Evolutionary conservation across 2,888 invertebrate genomes (phyloP), one percentile per base, ranked within the genome.

Genomic region (Epirrita christyi): DNA sequence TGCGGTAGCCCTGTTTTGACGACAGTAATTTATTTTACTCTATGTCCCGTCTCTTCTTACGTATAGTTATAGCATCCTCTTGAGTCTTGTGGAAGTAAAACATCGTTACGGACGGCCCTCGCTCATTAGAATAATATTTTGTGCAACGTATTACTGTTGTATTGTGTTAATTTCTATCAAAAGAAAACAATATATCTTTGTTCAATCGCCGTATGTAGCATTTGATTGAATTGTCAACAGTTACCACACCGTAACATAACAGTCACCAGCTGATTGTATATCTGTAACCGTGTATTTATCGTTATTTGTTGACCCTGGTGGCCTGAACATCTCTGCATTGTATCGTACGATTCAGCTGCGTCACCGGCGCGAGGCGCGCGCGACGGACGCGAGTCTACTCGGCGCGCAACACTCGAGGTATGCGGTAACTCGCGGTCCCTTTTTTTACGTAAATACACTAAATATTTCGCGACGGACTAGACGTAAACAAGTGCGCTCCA

Each of bases 301-400:
- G 71, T 61, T 71, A 63, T 66, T 56, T 64, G 64, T 66, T 70
- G 71, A 66, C 63, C 72, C 67, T 28, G 43, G 51, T 21, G 46
- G 45, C 54, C 64, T 66, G 66, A 61, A 71, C 67, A 63, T 61
- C 64, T 55, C 63, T 61, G 58, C 64, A 63, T 59, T 55, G 59
- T 59, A 75, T 81, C 78, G 68, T 73, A 68, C 67, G 74, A 78
- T 66, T 74, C 71, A 74, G 27, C 41, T 63, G 48, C 54, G 55
- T 61, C 66, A 62, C 55, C 37, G 36, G 8, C 28, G 29, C 6
- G 14, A 13, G 29, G 6, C 37, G 29, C 14, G 7, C 6, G 9
- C 14, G 34, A 6, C 14, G 29, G 21, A 6, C 14, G 29, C 34
- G 10, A 38, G 27, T 28, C 29, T 43, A 54, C 27, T 47, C 49